Conservation (phyloP, 2,797 vertebrate genomes). For the Sebastes jordani region DNA sequence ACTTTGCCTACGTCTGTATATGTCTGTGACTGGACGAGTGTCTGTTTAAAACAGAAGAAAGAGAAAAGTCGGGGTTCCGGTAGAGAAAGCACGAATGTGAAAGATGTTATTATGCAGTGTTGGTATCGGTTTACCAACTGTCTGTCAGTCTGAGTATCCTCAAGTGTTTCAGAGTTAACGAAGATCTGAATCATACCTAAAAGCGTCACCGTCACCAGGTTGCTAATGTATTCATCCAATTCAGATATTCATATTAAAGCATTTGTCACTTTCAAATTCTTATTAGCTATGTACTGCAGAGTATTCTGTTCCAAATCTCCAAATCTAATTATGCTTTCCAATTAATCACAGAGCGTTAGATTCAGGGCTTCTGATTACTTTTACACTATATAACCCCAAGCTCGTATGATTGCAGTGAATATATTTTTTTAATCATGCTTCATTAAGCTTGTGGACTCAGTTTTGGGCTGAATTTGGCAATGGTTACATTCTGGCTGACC, state of each 20-base stretch:
- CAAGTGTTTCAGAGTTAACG: neutral
- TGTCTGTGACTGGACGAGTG: neutral
- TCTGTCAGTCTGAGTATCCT: conserved; percentile 3
- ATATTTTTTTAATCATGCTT: conserved; percentile 16
- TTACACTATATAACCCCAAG: neutral
- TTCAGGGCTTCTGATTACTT: conserved; percentile 39
- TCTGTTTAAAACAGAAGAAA: neutral
- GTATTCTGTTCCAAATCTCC: conserved; percentile 46
- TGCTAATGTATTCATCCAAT: conserved; percentile 40
- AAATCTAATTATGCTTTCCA: conserved; percentile 63
- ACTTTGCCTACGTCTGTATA: neutral
- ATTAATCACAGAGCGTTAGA: conserved; percentile 58
- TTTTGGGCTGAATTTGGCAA: conserved; percentile 46
- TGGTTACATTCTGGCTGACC: conserved; percentile 74
- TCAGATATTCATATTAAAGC: conserved; percentile 55
- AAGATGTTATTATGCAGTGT: conserved; percentile 12
- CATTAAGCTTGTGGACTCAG: conserved; percentile 44
- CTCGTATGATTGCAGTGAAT: conserved; percentile 11
- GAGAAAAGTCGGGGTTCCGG: neutral
- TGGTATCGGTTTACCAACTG: neutral
- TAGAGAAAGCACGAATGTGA: neutral
- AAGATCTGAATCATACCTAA: conserved; percentile 11
- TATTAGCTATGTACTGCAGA: conserved; percentile 46
- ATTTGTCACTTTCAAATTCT: conserved; percentile 64
- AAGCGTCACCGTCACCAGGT: neutral